These are phyloP conservation scores for Drosophila arizonae DNA, from an alignment of 1,140 invertebrate genomes.

Conservation along the genomic window DNA sequence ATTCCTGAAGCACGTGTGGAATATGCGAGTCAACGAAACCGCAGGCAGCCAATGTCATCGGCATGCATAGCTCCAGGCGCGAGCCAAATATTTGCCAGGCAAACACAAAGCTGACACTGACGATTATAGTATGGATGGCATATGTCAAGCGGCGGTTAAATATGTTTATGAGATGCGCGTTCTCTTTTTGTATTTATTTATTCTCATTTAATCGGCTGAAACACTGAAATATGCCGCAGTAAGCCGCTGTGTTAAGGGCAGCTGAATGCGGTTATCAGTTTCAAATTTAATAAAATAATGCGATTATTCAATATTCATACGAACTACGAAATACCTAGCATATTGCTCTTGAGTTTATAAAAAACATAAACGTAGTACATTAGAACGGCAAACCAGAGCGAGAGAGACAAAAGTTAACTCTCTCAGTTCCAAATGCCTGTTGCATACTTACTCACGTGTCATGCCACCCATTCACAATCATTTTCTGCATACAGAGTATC, in stretches of 20 bases:
- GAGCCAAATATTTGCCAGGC: slow-evolving; percentile 34
- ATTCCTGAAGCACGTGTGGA: slow-evolving; percentile 13
- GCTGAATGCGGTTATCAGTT: background rate
- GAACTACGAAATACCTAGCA: background rate
- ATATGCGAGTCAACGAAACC: background rate
- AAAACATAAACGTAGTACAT: no score
- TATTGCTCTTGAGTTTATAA: no score
- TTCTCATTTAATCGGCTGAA: no score
- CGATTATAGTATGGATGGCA: slow-evolving; percentile 41
- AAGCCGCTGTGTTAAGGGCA: background rate
- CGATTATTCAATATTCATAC: no score
- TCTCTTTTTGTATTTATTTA: background rate
- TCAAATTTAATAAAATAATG: background rate
- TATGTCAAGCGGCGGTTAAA: slow-evolving; percentile 65
- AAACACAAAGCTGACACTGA: slow-evolving; percentile 13
- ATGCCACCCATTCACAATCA: background rate
- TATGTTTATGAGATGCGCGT: slow-evolving; percentile 50
- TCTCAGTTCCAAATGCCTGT: background rate
- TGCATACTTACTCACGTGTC: background rate
- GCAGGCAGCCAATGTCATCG: slow-evolving; percentile 17
- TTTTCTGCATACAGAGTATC: background rate
- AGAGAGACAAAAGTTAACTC: no score
- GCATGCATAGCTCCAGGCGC: slow-evolving; percentile 24
- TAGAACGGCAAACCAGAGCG: no score
- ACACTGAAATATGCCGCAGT: background rate